These are phyloP conservation scores for Palythoa heliodiscus DNA, from an alignment of 92 coral and sea anemone species.

Conservation along the genomic window DNA sequence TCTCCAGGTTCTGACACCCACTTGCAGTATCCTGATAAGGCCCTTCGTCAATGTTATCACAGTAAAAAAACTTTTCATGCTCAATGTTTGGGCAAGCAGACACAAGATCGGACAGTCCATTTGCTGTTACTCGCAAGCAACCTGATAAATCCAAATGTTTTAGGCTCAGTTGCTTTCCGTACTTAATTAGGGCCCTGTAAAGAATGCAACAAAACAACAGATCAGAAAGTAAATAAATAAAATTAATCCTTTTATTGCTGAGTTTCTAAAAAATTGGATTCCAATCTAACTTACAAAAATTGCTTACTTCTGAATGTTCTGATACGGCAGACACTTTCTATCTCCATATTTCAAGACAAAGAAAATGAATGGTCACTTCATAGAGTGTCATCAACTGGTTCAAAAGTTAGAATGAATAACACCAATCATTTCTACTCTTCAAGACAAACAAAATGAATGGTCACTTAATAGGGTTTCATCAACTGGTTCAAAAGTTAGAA, in stretches of 20 bases:
- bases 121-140: constrained; percentile 89
- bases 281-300: no score
- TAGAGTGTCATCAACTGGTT: no score
- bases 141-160: constrained; percentile 92
- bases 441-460: no score
- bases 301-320: not conserved
- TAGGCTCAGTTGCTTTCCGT: constrained; percentile 77
- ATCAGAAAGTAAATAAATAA: not conserved
- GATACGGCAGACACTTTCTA: no score
- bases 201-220: not conserved
- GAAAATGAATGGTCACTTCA: no score
- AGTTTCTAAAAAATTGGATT: no score
- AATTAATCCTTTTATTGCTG: no score
- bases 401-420: no score
- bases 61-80: constrained; percentile 90
- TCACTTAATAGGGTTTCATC: no score
- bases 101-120: constrained; percentile 88
- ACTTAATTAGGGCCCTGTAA: constrained; percentile 79
- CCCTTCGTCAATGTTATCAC: constrained; percentile 96
- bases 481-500: no score
- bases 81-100: constrained; percentile 81
- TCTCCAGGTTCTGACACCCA: constrained; percentile 96
- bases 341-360: no score
- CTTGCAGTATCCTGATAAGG: constrained; percentile 98
- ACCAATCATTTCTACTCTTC: no score